These are phyloP conservation scores for Salvelinus sp. DNA, from an alignment of 2,113 vertebrate genomes.

Conservation along the genomic window DNA sequence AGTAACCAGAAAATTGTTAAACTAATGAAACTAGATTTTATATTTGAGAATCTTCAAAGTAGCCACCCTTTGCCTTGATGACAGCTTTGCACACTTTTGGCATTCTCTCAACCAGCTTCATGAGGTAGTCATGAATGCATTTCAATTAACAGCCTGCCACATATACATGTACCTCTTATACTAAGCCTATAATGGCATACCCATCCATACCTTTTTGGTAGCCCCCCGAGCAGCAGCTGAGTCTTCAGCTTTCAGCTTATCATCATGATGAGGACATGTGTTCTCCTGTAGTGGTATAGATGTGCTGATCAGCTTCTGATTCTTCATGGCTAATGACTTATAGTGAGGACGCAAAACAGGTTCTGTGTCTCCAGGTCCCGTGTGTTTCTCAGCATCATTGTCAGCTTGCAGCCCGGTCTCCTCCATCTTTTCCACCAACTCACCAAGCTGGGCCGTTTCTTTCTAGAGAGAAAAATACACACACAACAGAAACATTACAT, in stretches of 20 bases:
- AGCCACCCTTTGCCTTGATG: no score
- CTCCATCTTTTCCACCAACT: neutral
- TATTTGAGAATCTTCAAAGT: no score
- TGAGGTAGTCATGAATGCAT: no score
- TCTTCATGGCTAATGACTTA: no score
- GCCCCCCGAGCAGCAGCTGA: neutral
- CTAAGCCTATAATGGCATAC: neutral
- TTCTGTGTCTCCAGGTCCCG: neutral
- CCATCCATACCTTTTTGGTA: neutral
- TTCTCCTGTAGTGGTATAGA: neutral
- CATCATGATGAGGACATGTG: no score
- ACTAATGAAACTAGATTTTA: no score
- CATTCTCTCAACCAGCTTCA: no score
- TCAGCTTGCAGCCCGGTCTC: neutral
- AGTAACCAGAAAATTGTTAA: no score
- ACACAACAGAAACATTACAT: no score
- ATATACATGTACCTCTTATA: neutral
- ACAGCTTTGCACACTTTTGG: no score
- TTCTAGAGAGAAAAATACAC: neutral
- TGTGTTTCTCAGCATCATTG: neutral
- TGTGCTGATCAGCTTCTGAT: neutral
- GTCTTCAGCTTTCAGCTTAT: no score
- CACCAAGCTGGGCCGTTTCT: neutral
- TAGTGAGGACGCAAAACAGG: no score
- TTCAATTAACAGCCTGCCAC: neutral